phyloP scores from a whole-genome alignment of 2,113 vertebrate genomes.

The Hyaena hyaena region DNA sequence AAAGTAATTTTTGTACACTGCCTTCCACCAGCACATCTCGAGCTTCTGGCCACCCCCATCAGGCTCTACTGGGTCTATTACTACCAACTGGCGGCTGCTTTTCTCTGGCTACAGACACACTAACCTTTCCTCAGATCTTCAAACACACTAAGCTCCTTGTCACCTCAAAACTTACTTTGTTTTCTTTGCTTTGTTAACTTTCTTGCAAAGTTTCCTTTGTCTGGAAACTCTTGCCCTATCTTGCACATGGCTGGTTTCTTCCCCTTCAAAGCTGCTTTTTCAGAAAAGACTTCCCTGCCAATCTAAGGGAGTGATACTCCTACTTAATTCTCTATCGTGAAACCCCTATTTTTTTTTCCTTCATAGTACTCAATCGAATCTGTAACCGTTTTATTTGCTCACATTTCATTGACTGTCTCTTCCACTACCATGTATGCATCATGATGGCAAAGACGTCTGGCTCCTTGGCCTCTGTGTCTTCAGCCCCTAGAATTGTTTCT shows the following conservation, averaged over 20 bases:
- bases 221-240: background rate
- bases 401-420: background rate
- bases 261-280: background rate
- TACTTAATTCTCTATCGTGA: background rate
- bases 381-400: slow-evolving; percentile 3
- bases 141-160: background rate
- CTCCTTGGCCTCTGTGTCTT: background rate
- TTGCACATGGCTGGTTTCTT: background rate
- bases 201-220: background rate
- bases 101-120: background rate
- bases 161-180: background rate
- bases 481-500: background rate
- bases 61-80: background rate
- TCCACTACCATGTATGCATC: background rate
- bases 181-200: no score
- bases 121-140: background rate
- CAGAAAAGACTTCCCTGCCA: background rate
- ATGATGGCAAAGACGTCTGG: background rate
- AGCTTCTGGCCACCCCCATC: background rate
- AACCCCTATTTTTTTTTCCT: background rate
- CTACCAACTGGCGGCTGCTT: background rate
- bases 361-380: background rate
- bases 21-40: background rate
- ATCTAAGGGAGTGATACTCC: background rate
- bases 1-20: slow-evolving; percentile 12